Conservation (phyloP, 2,797 vertebrate species). For the Salarias fasciatus region DNA sequence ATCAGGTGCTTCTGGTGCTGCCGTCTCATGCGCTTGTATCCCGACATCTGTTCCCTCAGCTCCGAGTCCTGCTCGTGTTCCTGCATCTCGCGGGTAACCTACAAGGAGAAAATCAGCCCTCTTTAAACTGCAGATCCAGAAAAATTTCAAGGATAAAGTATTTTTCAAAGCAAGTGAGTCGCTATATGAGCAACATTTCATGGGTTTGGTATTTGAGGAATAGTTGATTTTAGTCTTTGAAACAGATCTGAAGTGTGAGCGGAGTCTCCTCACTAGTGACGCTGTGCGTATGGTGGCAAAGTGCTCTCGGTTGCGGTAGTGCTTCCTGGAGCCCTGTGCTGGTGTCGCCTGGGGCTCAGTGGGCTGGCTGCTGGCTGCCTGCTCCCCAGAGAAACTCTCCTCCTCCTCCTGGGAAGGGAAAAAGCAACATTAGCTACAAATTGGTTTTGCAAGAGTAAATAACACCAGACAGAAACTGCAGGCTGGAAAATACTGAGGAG, state of each 20-base stretch:
- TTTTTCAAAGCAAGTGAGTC: no score
- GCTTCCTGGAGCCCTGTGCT: conserved; percentile 89
- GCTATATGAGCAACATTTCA: no score
- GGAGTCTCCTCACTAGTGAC: conserved; percentile 86
- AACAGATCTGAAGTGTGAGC: no score
- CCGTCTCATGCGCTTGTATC: conserved; percentile 98
- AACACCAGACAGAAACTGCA: not conserved
- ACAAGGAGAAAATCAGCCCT: conserved; percentile 23
- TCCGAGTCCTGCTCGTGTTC: conserved; percentile 98
- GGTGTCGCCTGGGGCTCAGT: conserved; percentile 90
- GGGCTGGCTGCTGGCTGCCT: conserved; percentile 84
- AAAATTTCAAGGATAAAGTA: no score
- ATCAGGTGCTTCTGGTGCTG: conserved; percentile 99
- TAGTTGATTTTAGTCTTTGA: no score
- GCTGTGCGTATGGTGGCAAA: conserved; percentile 99
- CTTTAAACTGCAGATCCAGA: no score
- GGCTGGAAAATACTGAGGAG: not conserved
- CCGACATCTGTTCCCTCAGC: conserved; percentile 98
- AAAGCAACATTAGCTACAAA: no score
- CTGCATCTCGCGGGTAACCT: conserved; percentile 99
- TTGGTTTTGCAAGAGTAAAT: not conserved
- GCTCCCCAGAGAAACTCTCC: conserved; percentile 90
- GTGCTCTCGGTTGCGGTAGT: conserved; percentile 97
- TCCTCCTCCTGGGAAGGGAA: conserved; percentile 85
- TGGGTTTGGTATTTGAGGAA: no score